Evolutionary conservation across 2,797 vertebrate species (phyloP), one percentile per base, ranked within the genome.

Genomic region (Lutjanus campechanus): DNA sequence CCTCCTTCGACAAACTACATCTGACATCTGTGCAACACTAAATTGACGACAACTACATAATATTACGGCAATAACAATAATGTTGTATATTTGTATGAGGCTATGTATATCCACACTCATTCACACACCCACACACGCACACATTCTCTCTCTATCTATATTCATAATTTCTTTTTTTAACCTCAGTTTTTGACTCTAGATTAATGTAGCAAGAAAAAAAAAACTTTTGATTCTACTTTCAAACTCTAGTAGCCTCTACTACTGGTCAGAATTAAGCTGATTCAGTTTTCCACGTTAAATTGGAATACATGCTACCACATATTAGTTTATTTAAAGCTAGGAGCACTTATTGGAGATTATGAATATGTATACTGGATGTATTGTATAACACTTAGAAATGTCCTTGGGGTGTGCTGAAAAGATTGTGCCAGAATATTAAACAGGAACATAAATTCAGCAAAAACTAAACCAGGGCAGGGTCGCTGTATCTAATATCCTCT

Each of bases 381-480:
- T 62, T 59, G 54, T 78, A 36, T 44, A 62, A 71, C 19, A 61
- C 47, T 70, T 55, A 64, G 20, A 69, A 83, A 70, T 60, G 49
- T 79, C 80, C 54, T 63, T 29, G 46, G 59, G 20, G 54, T 73
- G 65, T 58, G 64, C 72, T 69, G 64, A 61, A 87, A 73, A 49
- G 53, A 73, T 40, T 76, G 15, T 58, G 46, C 67, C 49, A 0
- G 72, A 74, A 89, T 71, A 81, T 77, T 83, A 77, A 87, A 77
- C 62, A 85, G 73, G 29, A 40, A 47, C 68, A 82, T 82, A 69
- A 49, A 84, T 76, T 69, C 67, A 69, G 63, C 69, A 53, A 69
- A 77, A 84, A 63, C 71, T 67, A 73, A 69, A 85, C 53, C 11
- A 79, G 80, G 75, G 17, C 61, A 85, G 7, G 80, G 43, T 69